Evolutionary conservation across 2,797 vertebrate species (phyloP), one percentile per base, ranked within the genome.

Genomic region (Pseudotriccus pelzelni): DNA sequence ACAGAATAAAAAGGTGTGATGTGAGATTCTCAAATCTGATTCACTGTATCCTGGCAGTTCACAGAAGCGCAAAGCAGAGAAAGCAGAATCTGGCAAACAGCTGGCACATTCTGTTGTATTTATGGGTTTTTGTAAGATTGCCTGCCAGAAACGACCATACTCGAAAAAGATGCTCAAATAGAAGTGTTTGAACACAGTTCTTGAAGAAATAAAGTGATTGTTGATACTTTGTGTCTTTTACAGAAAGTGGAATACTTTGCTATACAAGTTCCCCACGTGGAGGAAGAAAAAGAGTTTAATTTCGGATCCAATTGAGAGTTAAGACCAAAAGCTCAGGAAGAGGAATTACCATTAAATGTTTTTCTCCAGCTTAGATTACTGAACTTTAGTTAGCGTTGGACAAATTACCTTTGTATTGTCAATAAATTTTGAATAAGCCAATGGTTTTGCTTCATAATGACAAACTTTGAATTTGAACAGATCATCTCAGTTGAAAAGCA

Each of bases 121-220:
- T 95, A 88, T 80, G 66, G 43, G 43, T 9, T 75, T 93, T 60
- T 68, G 6, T 89, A 82, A 91, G 75, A 84, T 84, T 94, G 37
- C 74, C 73, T 94, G 87, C 87, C 78, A 91, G 84, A 90, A 94
- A 73, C 70, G 24, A 77, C 44, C 50, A 22, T 95, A 19, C n/a
- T 74, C 46, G 23, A 39, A 69, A 91, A 92, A 90, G 81, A 64
- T 87, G 41, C 75, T 94, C 46, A 17, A 50, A 55, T 36, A 76
- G 52, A 62, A 69, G 53, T 56, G 53, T 92, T 90, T 88, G 82
- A 96, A 81, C 53, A 52, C 19, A 3, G 3, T 63, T 88, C 63
- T 59, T 91, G 28, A 74, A 75, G 81, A 87, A 87, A 59, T 28
- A 47, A 79, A 92, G 20, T 73, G 34, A 37, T 72, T 70, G 39